phyloP scores from a whole-genome alignment of 2,888 invertebrate genomes.

The Thysanoteuthis rhombus region DNA sequence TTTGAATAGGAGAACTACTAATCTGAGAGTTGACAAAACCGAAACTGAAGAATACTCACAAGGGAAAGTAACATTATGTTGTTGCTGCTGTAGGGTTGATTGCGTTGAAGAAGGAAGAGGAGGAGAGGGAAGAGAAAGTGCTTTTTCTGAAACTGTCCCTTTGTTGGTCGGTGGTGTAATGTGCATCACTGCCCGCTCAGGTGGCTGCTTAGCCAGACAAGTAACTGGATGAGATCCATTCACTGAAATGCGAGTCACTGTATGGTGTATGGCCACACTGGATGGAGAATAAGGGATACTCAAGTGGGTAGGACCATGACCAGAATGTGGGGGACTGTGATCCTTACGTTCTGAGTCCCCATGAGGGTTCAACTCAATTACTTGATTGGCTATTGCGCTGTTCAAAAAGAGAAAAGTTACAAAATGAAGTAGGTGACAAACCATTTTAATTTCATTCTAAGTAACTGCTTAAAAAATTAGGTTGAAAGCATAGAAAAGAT shows the following conservation, averaged over 20 bases:
- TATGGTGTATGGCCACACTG: conserved; percentile 66
- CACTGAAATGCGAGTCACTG: conserved; percentile 70
- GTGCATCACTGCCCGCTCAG: conserved; percentile 1
- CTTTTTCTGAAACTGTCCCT: neutral
- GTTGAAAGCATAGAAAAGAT: too few relatives aligned
- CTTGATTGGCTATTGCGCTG: conserved; percentile 54
- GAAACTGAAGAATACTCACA: neutral
- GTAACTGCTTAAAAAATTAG: too few relatives aligned
- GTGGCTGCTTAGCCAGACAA: conserved; percentile 59
- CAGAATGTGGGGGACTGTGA: conserved; percentile 50
- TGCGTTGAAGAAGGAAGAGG: neutral
- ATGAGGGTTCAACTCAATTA: conserved; percentile 57
- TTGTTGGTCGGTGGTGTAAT: neutral
- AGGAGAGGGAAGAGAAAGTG: neutral
- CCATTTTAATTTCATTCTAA: too few relatives aligned
- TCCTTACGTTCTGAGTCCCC: conserved; percentile 40
- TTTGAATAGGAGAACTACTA: too few relatives aligned
- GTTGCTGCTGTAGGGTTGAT: neutral
- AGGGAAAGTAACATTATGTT: neutral
- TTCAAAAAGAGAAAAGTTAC: conserved; percentile 14
- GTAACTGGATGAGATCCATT: conserved; percentile 70
- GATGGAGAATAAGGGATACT: conserved; percentile 45
- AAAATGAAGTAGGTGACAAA: neutral
- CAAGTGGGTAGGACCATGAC: conserved; percentile 40
- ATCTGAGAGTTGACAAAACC: neutral